phyloP scores from a whole-genome alignment of 23 tunicate genomes.

The Trididemnum clinides region DNA sequence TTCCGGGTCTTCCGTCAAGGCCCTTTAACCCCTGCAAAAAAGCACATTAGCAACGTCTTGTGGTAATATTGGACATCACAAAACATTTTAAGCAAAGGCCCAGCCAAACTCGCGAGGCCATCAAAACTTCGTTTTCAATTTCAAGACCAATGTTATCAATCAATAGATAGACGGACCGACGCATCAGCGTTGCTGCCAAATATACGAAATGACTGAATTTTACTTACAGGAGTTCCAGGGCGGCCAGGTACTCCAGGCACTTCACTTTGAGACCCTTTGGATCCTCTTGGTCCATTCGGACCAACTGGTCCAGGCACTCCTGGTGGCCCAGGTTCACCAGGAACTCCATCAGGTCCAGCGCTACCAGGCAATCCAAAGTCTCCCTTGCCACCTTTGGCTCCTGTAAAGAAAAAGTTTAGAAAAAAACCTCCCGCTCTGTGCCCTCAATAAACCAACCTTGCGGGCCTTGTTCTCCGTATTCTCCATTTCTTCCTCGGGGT shows the following conservation, averaged over 20 bases:
- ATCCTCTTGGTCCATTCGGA: constrained; percentile 42
- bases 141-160: too few relatives aligned
- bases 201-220: too few relatives aligned
- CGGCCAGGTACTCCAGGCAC: constrained; percentile 49
- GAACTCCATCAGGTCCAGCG: constrained; percentile 45
- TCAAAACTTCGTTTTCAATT: too few relatives aligned
- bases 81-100: too few relatives aligned
- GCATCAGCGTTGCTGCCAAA: too few relatives aligned
- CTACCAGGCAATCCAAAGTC: constrained; percentile 71
- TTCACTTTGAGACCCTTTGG: constrained; percentile 50
- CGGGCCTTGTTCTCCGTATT: constrained; percentile 18
- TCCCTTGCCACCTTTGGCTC: constrained; percentile 50
- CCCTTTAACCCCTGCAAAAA: constrained; percentile 66
- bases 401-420: not conserved
- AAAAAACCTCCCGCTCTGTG: too few relatives aligned
- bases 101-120: too few relatives aligned
- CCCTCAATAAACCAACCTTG: too few relatives aligned
- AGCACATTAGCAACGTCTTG: too few relatives aligned
- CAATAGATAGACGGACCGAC: too few relatives aligned
- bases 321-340: constrained; percentile 61
- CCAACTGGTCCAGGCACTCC: constrained; percentile 61
- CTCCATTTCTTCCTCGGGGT: constrained; percentile 37
- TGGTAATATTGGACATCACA: too few relatives aligned
- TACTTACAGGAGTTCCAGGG: constrained; percentile 55
- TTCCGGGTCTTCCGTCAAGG: constrained; percentile 66